Evolutionary conservation across 1,140 invertebrate genomes (phyloP).

Genomic region (Drosophila sturtevanti): DNA sequence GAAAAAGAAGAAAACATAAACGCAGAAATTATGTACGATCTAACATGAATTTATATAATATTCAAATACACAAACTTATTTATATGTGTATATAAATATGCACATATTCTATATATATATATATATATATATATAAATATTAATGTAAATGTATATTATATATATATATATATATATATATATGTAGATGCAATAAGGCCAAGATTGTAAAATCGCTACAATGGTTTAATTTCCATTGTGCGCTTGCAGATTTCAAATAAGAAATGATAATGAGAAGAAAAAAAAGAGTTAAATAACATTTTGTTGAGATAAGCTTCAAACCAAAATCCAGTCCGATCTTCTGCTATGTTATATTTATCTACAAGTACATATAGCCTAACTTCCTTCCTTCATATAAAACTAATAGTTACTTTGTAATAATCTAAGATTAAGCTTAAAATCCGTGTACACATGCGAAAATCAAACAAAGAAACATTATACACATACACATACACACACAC

Average conservation of each 20-base stretch:
- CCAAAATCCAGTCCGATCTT: slow-evolving; percentile 12
- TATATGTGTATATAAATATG: slow-evolving; percentile 44
- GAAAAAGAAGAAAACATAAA: slow-evolving; percentile 16
- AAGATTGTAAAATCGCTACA: slow-evolving; percentile 14
- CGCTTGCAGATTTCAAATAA: neutral
- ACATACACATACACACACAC: neutral
- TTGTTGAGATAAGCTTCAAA: slow-evolving; percentile 12
- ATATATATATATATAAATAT: slow-evolving; percentile 7
- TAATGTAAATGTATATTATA: slow-evolving; percentile 9
- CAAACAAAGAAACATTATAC: slow-evolving; percentile 8
- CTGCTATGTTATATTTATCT: slow-evolving; percentile 18
- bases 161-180: slow-evolving; percentile 36
- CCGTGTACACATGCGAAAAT: slow-evolving; percentile 1
- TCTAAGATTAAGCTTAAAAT: slow-evolving; percentile 3
- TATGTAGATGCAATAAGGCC: slow-evolving; percentile 27
- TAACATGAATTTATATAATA: slow-evolving; percentile 47
- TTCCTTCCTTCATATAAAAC: slow-evolving; percentile 3
- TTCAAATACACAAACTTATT: slow-evolving; percentile 39
- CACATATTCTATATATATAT: slow-evolving; percentile 21
- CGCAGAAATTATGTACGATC: slow-evolving; percentile 46
- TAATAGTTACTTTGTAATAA: slow-evolving; percentile 10
- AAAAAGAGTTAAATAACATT: neutral
- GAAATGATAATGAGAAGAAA: neutral
- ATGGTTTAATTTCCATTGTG: neutral
- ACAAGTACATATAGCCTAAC: slow-evolving; percentile 8